Evolutionary conservation across 2,888 invertebrate species (phyloP).

Genomic region (Eristalinus sepulchralis): DNA sequence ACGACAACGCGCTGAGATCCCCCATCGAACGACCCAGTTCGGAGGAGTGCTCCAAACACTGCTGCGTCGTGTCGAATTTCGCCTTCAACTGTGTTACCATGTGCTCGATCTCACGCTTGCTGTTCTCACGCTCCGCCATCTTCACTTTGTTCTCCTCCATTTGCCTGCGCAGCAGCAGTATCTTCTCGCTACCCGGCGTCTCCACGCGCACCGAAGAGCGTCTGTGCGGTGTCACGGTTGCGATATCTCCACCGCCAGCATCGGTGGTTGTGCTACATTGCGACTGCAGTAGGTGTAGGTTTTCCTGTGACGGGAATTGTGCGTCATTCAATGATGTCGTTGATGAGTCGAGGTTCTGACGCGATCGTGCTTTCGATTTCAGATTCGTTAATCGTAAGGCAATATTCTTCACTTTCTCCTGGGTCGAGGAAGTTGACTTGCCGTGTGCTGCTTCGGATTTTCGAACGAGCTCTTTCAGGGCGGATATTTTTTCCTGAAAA

Average conservation of each 20-base stretch:
- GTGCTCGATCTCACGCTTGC: slow-evolving; percentile 82
- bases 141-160: slow-evolving; percentile 83
- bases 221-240: slow-evolving; percentile 32
- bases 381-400: slow-evolving; percentile 76
- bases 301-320: slow-evolving; percentile 59
- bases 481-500: slow-evolving; percentile 77
- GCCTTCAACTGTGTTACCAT: slow-evolving; percentile 82
- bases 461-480: slow-evolving; percentile 76
- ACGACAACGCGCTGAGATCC: slow-evolving; percentile 76
- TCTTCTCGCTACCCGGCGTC: slow-evolving; percentile 82
- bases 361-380: slow-evolving; percentile 76
- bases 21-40: slow-evolving; percentile 80
- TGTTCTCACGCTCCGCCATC: slow-evolving; percentile 82
- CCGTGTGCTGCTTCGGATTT: slow-evolving; percentile 77
- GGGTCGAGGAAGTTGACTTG: slow-evolving; percentile 75
- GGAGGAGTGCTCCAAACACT: slow-evolving; percentile 75
- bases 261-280: slow-evolving; percentile 57
- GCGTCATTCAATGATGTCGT: slow-evolving; percentile 60
- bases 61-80: slow-evolving; percentile 82
- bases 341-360: slow-evolving; percentile 73
- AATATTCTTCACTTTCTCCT: slow-evolving; percentile 78
- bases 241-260: slow-evolving; percentile 41
- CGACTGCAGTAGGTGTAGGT: slow-evolving; percentile 40
- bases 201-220: slow-evolving; percentile 70
- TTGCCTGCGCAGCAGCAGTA: slow-evolving; percentile 82